Base-by-base conservation (phyloP, 2,888 invertebrate species). In the Epinotia nisella region DNA sequence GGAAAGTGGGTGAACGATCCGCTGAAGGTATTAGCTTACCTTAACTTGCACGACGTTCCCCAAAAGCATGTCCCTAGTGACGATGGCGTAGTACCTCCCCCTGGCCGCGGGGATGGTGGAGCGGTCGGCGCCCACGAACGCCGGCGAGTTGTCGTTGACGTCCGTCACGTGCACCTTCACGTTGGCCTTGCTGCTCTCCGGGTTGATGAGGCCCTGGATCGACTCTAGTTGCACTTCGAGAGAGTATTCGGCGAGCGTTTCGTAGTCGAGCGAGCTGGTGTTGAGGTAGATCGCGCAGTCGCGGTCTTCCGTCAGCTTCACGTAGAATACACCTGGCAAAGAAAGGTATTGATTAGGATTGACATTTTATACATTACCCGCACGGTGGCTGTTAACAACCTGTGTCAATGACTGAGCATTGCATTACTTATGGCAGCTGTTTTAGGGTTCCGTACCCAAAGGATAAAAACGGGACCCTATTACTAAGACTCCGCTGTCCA, bases 81-180 rank as follows among this genome's bases (percentile, higher is more conserved):
- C 95, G 0, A 98, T 96, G 0, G 97, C 97, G 81, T 96, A 97
- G 86, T 97, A 98, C 66, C 96, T 96, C 70, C 95, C 95, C 67
- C 94, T 95, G 13, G 95, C 95, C 0, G 94, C 94, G 2, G 92
- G 90, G 60, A 94, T 92, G 0, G 94, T 91, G 0, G 91, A 90
- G 68, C 93, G 88, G 15, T 95, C 94, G 1, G 96, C 96, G 81
- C 96, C 97, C 0, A 96, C 88, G 85, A 98, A 99, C 79, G 95
- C 94, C 0, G 99, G 98, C 0, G 95, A 94, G 86, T 98, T 98
- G 85, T 99, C 98, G 85, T 99, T 99, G 0, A 97, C 96, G 86
- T 99, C 98, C 0, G 95, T 93, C 0, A 99, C 96, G 76, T 97
- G 96, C 0, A 99, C 95, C 76, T 96, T 96, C 0, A 98, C 95